Conservation (phyloP, 92 coral and sea anemone genomes). For the Bergia sp. region DNA sequence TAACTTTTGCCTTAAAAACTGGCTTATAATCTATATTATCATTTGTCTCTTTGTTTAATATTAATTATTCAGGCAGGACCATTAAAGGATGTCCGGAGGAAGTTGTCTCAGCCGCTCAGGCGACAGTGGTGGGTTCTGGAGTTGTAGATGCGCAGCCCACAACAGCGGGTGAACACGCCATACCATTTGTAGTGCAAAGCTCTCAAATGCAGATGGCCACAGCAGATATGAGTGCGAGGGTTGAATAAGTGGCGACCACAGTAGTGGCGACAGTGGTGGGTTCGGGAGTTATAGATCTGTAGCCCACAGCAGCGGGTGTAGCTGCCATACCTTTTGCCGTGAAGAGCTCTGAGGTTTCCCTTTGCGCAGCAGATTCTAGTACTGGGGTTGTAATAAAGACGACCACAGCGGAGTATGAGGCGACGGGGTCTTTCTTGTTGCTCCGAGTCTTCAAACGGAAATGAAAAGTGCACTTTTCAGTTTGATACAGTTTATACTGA, state of each 20-base stretch:
- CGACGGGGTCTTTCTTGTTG: no score
- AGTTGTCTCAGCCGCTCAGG: not conserved
- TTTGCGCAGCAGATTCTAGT: not conserved
- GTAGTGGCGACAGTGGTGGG: not conserved
- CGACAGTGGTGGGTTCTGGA: not conserved
- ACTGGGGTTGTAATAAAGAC: not conserved
- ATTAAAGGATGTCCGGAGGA: no score
- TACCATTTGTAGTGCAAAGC: conserved; percentile 6
- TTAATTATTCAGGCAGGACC: no score
- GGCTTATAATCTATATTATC: no score
- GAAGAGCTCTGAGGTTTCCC: not conserved
- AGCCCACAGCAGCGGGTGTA: not conserved
- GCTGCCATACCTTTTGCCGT: not conserved
- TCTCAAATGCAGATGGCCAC: not conserved
- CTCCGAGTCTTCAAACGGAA: no score
- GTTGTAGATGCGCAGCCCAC: not conserved
- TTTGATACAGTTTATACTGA: no score
- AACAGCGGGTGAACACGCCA: not conserved
- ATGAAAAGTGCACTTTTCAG: no score
- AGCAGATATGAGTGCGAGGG: not conserved
- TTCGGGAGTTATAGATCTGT: not conserved
- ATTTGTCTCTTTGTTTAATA: no score
- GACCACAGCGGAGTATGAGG: not conserved
- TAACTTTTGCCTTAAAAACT: no score
- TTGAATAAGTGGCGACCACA: not conserved